phyloP scores from a whole-genome alignment of 2,113 vertebrate genomes.

The Thymallus thymallus region DNA sequence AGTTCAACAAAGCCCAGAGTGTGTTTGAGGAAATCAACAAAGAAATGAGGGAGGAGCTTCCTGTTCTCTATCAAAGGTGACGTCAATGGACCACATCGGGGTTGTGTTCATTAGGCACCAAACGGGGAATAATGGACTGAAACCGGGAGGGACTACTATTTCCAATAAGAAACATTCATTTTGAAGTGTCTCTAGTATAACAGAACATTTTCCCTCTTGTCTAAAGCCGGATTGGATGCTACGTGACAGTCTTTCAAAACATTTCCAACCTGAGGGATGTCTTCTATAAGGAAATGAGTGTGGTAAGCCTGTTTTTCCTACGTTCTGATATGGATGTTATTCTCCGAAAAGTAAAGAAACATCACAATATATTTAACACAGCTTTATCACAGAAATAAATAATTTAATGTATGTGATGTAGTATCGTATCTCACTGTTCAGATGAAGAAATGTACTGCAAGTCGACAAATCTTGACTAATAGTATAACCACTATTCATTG shows the following conservation, averaged over 20 bases:
- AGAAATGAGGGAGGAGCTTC: conserved; percentile 89
- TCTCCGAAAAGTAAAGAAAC: too few species aligned
- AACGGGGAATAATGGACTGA: too few species aligned
- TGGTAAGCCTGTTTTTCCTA: conserved; percentile 69
- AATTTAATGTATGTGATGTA: neutral
- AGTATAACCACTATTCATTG: neutral
- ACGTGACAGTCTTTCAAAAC: conserved; percentile 89
- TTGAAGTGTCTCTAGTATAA: neutral
- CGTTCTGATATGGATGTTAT: neutral
- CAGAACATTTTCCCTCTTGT: conserved; percentile 10
- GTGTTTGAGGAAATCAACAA: conserved; percentile 93
- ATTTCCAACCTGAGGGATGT: conserved; percentile 90
- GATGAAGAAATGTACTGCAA: neutral
- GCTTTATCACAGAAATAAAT: too few species aligned
- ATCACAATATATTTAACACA: too few species aligned
- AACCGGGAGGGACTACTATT: too few species aligned
- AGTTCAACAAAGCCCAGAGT: conserved; percentile 86
- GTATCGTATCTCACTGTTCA: too few species aligned
- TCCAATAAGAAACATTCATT: too few species aligned
- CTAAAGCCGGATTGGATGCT: conserved; percentile 86
- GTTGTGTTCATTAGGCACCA: too few species aligned
- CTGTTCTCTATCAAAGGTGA: conserved; percentile 87
- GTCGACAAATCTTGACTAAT: neutral
- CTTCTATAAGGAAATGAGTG: conserved; percentile 97
- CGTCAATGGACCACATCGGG: too few species aligned